Evolutionary conservation across 2,888 invertebrate genomes (phyloP).

Genomic region (Philopedon plagiatum): DNA sequence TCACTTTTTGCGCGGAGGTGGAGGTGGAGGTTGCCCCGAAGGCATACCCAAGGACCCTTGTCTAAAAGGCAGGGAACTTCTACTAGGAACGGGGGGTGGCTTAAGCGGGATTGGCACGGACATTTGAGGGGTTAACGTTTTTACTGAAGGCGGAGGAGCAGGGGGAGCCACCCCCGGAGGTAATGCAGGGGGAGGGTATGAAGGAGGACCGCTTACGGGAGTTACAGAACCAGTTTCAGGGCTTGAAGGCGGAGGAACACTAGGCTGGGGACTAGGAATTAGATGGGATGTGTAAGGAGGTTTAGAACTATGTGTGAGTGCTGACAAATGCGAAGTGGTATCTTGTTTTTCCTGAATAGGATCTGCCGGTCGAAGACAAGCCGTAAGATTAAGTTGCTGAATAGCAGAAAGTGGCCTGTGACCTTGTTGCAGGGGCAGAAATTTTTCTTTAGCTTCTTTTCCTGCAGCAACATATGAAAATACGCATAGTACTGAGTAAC

Average conservation of each 20-base stretch:
- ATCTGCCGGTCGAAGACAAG: constrained; percentile 21
- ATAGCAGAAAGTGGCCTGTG: constrained; percentile 9
- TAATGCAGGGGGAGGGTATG: constrained; percentile 66
- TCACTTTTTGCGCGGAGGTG: constrained; percentile 68
- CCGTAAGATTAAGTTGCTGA: constrained; percentile 28
- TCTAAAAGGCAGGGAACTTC: constrained; percentile 56
- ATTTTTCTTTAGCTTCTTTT: constrained; percentile 70
- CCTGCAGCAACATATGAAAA: constrained; percentile 99
- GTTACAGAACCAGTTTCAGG: constrained; percentile 63
- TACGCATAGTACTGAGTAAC: constrained; percentile 98
- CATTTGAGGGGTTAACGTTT: constrained; percentile 63
- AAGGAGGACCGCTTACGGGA: constrained; percentile 65
- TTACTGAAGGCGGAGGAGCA: constrained; percentile 63
- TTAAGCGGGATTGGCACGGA: constrained; percentile 63
- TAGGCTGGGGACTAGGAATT: constrained; percentile 41
- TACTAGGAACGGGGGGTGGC: constrained; percentile 73
- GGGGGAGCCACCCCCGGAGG: constrained; percentile 66
- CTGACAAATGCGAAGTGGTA: constrained; percentile 53
- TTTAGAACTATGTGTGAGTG: constrained; percentile 38
- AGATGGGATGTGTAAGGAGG: constrained; percentile 7
- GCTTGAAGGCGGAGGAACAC: constrained; percentile 51
- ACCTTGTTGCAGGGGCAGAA: constrained; percentile 22
- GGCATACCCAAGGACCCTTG: constrained; percentile 43
- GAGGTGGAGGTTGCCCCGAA: constrained; percentile 61
- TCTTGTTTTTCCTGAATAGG: constrained; percentile 41